A percentile compares a stretch with the other conserved stretches of the same genome.
phyloP scores from a whole-genome alignment of 2,888 invertebrate species.

The Molanna angustata region DNA sequence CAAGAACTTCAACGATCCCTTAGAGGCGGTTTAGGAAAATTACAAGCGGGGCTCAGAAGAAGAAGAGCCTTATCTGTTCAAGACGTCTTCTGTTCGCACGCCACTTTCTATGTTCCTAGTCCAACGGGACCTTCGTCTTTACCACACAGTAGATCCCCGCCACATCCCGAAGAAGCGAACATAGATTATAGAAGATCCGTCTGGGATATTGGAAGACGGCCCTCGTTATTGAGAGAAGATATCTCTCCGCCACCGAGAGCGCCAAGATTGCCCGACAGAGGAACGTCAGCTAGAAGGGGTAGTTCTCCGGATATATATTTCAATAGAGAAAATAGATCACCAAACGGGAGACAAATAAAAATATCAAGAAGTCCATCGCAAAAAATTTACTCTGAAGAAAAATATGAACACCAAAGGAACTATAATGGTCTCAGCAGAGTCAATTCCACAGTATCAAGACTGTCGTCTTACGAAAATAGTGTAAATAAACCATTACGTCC shows the following conservation, averaged over 20 bases:
- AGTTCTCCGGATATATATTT: conserved; percentile 30
- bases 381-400: conserved; percentile 27
- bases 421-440: conserved; percentile 23
- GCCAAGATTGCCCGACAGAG: conserved; percentile 25
- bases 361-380: conserved; percentile 30
- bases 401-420: conserved; percentile 26
- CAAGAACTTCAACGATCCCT: conserved; percentile 60
- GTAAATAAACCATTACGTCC: conserved; percentile 26
- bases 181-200: conserved; percentile 31
- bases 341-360: conserved; percentile 21
- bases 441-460: conserved; percentile 30
- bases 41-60: conserved; percentile 66
- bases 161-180: conserved; percentile 31
- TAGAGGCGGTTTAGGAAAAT: conserved; percentile 64
- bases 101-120: conserved; percentile 71
- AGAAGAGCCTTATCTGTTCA: conserved; percentile 67
- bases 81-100: conserved; percentile 62
- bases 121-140: conserved; percentile 41
- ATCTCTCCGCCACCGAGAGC: conserved; percentile 25
- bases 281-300: conserved; percentile 27
- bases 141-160: conserved; percentile 32
- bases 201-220: conserved; percentile 29
- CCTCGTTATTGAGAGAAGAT: conserved; percentile 19
- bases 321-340: conserved; percentile 27
- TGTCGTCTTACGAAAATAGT: conserved; percentile 23